These are phyloP conservation scores for Mus minutoides DNA, from an alignment of 2,797 vertebrate genomes.

Conservation along the genomic window DNA sequence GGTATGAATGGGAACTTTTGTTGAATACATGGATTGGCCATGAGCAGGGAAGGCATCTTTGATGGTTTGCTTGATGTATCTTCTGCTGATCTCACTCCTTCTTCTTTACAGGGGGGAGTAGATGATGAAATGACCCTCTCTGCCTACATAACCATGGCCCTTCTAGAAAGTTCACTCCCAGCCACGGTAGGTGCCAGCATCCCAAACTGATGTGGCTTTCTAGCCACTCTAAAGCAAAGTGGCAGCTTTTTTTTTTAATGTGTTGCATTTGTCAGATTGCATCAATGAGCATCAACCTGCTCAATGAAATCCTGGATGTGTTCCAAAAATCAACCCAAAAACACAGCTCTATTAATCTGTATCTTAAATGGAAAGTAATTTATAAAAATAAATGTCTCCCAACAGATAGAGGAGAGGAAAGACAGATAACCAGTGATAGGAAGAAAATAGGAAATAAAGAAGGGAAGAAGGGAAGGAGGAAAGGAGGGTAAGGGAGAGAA, in stretches of 20 bases:
- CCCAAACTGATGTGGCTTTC: not conserved
- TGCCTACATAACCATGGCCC: not conserved
- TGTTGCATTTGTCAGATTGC: not conserved
- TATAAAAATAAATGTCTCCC: not conserved
- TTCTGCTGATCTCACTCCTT: not conserved
- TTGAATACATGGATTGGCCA: not conserved
- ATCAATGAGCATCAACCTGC: not conserved
- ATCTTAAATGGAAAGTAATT: not conserved
- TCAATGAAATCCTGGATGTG: not conserved
- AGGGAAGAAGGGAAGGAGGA: not conserved
- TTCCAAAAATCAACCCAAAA: not conserved
- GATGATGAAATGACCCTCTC: slow-evolving; percentile 59
- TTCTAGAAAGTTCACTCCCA: not conserved
- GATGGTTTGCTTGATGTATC: not conserved
- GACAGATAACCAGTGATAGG: not conserved
- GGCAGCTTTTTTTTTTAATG: not conserved
- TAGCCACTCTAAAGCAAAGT: not conserved
- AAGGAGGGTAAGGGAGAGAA: no score
- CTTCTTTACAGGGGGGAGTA: slow-evolving; percentile 83
- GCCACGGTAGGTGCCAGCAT: slow-evolving; percentile 73
- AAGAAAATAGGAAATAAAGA: no score
- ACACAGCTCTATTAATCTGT: not conserved
- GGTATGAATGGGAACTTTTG: not conserved
- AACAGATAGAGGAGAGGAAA: not conserved
- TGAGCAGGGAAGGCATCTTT: not conserved